Evolutionary conservation across 2,113 vertebrate genomes (phyloP).

Genomic region (Serinus canaria): DNA sequence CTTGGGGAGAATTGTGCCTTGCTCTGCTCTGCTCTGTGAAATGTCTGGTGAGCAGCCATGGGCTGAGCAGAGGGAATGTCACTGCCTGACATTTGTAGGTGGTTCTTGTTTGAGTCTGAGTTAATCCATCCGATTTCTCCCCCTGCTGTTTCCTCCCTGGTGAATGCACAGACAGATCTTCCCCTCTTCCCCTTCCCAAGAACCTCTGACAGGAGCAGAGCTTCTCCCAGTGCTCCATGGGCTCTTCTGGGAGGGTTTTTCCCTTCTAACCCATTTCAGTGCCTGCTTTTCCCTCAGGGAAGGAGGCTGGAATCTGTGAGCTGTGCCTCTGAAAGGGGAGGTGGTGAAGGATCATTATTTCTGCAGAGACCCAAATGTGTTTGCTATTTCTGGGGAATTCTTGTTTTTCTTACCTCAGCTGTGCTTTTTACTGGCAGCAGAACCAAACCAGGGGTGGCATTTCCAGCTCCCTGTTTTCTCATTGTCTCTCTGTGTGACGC

Average conservation of each 20-base stretch:
- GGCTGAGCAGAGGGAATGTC: not conserved
- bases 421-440: not conserved
- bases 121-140: not conserved
- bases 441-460: not conserved
- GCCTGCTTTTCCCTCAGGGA: not conserved
- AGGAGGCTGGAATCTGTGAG: not conserved
- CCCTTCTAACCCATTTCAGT: not conserved
- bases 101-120: not conserved
- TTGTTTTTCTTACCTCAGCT: not conserved
- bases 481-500: not conserved
- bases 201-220: not conserved
- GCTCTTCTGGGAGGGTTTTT: not conserved
- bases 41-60: fast-evolving
- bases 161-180: not conserved
- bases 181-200: not conserved
- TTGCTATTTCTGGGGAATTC: not conserved
- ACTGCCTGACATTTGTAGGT: not conserved
- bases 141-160: not conserved
- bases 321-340: not conserved
- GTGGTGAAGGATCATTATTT: not conserved
- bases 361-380: not conserved
- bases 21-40: too few species aligned
- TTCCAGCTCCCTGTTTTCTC: not conserved
- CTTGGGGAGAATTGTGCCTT: too few species aligned
- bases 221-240: fast-evolving